Conservation (phyloP, 2,797 vertebrate genomes). For the Artibeus lituratus region DNA sequence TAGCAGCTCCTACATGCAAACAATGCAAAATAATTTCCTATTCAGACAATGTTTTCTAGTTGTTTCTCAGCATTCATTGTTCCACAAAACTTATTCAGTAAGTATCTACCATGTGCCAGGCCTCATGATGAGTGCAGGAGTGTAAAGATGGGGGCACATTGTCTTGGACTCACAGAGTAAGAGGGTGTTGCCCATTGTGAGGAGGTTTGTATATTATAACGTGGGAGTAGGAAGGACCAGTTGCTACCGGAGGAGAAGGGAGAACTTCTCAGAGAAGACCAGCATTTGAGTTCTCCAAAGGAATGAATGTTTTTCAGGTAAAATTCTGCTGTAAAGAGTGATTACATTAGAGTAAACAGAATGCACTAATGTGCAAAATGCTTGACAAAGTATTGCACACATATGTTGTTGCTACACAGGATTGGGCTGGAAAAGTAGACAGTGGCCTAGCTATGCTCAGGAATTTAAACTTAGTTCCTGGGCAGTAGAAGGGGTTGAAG, state of each 20-base stretch:
- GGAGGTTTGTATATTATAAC: neutral
- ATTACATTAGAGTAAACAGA: neutral
- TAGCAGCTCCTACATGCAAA: neutral
- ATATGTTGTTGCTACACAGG: neutral
- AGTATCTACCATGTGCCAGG: neutral
- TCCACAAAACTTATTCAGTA: neutral
- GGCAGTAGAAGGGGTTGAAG: neutral
- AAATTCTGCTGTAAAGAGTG: neutral
- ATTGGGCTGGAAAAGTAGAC: neutral
- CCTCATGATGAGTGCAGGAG: neutral
- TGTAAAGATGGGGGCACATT: neutral
- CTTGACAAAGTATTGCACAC: neutral
- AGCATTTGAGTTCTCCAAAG: neutral
- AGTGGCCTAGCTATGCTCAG: neutral
- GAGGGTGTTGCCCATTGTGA: neutral
- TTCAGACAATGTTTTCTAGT: neutral
- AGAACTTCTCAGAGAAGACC: neutral
- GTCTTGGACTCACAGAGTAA: neutral
- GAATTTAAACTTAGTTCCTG: neutral
- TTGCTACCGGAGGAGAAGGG: neutral
- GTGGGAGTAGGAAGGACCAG: neutral
- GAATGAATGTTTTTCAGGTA: neutral
- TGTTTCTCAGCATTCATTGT: neutral
- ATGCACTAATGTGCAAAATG: neutral
- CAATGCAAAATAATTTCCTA: neutral